These are phyloP conservation scores for Erythrolamprus reginae DNA, from an alignment of 2,113 vertebrate species.

Conservation along the genomic window DNA sequence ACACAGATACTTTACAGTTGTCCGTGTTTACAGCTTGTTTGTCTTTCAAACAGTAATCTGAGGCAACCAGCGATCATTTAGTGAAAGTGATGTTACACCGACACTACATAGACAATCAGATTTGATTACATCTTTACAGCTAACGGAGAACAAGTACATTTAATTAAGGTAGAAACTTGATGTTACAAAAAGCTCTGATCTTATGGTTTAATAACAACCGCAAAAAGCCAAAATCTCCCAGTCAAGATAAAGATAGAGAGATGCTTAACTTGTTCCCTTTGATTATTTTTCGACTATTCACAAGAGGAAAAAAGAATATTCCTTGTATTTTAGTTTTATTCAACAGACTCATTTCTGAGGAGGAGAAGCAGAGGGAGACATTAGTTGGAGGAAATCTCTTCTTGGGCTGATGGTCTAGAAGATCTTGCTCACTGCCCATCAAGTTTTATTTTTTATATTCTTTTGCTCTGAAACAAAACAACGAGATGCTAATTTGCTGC, in stretches of 20 bases:
- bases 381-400: not conserved
- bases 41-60: not conserved
- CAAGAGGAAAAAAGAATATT: not conserved
- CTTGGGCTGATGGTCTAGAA: not conserved
- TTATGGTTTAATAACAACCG: not conserved
- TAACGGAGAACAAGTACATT: not conserved
- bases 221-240: not conserved
- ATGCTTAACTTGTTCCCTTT: not conserved
- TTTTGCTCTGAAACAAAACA: not conserved
- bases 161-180: not conserved
- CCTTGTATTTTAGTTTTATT: not conserved
- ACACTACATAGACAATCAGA: not conserved
- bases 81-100: not conserved
- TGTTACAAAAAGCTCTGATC: not conserved
- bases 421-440: not conserved
- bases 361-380: not conserved
- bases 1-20: not conserved
- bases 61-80: not conserved
- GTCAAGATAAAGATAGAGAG: not conserved
- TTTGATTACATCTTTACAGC: not conserved
- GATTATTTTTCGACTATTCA: not conserved
- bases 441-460: not conserved
- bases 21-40: not conserved
- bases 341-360: not conserved
- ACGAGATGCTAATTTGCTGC: not conserved